These are phyloP conservation scores for Amblyjoppa fuscipennis DNA, from an alignment of 2,888 invertebrate species.

Conservation along the genomic window DNA sequence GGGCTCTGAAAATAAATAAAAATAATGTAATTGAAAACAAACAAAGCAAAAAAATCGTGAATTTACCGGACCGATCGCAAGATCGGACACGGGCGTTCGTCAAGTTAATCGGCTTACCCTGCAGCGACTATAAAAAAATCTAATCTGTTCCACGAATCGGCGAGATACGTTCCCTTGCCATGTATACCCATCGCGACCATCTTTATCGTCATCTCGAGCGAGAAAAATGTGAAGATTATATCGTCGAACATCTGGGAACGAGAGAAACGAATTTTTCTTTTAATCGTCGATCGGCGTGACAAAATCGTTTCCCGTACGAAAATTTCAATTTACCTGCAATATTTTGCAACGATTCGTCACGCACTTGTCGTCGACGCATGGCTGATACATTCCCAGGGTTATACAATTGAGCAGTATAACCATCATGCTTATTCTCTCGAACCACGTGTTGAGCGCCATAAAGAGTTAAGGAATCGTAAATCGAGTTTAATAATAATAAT, in stretches of 20 bases:
- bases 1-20: constrained; percentile 87
- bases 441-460: constrained; percentile 91
- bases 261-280: constrained; percentile 31
- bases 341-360: constrained; percentile 95
- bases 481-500: neutral
- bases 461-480: constrained; percentile 1
- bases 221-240: constrained; percentile 99
- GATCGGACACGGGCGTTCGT: neutral
- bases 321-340: constrained; percentile 90
- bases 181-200: constrained; percentile 99
- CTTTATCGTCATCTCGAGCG: constrained; percentile 99
- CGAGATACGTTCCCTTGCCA: constrained; percentile 97
- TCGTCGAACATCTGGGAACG: constrained; percentile 95
- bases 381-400: constrained; percentile 99
- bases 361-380: constrained; percentile 98
- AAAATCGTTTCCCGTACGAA: neutral
- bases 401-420: constrained; percentile 99
- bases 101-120: constrained; percentile 89
- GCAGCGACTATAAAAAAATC: constrained; percentile 99
- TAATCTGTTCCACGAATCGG: constrained; percentile 99
- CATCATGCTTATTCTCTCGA: constrained; percentile 99
- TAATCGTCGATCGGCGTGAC: neutral
- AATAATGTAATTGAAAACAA: constrained; percentile 20
- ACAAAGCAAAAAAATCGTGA: neutral
- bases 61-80: neutral